Evolutionary conservation across 2,888 invertebrate species (phyloP).

Genomic region (Nasonia oneida): DNA sequence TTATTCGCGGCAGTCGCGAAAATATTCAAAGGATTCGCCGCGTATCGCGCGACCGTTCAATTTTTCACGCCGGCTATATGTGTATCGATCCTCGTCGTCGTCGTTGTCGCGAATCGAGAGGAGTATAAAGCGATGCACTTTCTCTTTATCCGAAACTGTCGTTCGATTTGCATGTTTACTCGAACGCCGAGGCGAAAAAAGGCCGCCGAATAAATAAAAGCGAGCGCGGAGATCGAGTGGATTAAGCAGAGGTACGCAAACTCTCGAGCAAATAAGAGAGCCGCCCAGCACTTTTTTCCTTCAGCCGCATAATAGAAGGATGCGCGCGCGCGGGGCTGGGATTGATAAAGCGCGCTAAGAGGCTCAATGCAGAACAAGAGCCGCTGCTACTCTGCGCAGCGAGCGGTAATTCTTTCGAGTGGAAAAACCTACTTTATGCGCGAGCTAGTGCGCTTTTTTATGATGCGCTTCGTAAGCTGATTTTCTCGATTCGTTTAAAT

Average conservation of each 20-base stretch:
- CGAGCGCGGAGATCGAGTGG: slow-evolving; percentile 16
- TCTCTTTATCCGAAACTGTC: background rate
- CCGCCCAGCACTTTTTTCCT: background rate
- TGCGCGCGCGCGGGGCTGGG: background rate
- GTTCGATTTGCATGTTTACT: background rate
- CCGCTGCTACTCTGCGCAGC: background rate
- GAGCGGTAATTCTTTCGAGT: slow-evolving; percentile 25
- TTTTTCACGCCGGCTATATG: background rate
- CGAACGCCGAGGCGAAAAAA: background rate
- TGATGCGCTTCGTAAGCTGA: slow-evolving; percentile 23
- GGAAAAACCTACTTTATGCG: slow-evolving; percentile 23
- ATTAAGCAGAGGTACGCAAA: slow-evolving; percentile 23
- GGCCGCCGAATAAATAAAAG: slow-evolving; percentile 7
- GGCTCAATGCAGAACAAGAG: slow-evolving; percentile 23
- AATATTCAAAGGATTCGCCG: background rate
- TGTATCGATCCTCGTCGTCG: background rate
- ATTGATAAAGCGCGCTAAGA: slow-evolving; percentile 20
- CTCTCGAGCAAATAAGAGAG: slow-evolving; percentile 21
- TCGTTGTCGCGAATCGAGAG: background rate
- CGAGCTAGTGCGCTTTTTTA: slow-evolving; percentile 11
- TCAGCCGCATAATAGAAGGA: background rate
- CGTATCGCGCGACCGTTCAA: background rate
- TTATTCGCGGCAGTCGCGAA: background rate
- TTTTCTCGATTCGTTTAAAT: slow-evolving; percentile 3
- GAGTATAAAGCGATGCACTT: background rate